Conservation (phyloP, 2,888 invertebrate species). For the Pyrrhosoma nymphula region DNA sequence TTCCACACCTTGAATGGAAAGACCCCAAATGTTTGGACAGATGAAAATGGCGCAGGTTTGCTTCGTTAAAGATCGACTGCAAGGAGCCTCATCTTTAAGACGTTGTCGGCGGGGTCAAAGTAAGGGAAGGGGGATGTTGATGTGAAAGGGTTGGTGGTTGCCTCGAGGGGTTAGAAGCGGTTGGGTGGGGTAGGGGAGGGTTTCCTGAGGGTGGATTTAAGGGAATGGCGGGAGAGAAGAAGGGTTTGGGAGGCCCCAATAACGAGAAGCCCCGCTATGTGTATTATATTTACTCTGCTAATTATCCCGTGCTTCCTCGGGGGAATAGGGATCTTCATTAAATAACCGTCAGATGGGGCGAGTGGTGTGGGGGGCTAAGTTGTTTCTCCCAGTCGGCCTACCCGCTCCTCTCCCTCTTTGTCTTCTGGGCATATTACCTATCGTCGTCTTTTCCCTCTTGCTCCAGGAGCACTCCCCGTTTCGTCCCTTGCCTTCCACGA, state of each 20-base stretch:
- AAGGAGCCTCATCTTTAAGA: too few species aligned
- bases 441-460: not conserved
- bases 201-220: not conserved
- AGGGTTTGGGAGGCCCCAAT: not conserved
- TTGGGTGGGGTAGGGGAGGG: not conserved
- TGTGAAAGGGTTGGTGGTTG: too few species aligned
- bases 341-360: not conserved
- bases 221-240: not conserved
- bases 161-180: too few species aligned
- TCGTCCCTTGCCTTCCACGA: too few species aligned
- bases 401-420: not conserved
- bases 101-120: too few species aligned
- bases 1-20: too few species aligned
- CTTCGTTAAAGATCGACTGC: not conserved
- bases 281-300: conserved; percentile 27
- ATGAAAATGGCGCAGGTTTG: not conserved
- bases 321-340: not conserved
- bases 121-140: too few species aligned
- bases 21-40: not conserved
- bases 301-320: not conserved
- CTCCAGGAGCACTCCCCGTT: too few species aligned
- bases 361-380: not conserved
- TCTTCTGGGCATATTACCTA: not conserved
- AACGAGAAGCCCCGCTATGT: not conserved
- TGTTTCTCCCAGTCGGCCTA: not conserved